Percentiles rank a stretch among this genome's conserved stretches.
These are phyloP conservation scores for Virgularia gustaviana DNA, from an alignment of 92 coral and sea anemone species.

Conservation along the genomic window DNA sequence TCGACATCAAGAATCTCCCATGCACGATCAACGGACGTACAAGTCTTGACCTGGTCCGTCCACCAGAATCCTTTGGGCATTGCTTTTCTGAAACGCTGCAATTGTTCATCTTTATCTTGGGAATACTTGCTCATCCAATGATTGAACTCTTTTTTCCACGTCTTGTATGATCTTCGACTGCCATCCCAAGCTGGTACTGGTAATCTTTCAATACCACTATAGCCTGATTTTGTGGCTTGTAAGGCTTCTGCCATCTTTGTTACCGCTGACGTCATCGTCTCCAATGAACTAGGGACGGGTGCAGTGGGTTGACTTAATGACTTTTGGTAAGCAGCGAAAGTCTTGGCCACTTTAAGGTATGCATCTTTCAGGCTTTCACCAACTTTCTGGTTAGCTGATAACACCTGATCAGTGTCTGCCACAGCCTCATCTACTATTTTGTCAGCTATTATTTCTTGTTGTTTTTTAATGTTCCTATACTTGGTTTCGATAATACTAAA, in stretches of 20 bases:
- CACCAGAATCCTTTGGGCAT: slow-evolving; percentile 14
- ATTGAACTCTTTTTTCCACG: slow-evolving; percentile 57
- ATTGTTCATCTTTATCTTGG: slow-evolving; percentile 14
- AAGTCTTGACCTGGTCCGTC: slow-evolving; percentile 14
- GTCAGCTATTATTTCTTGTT: slow-evolving; percentile 45
- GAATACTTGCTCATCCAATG: slow-evolving; percentile 59
- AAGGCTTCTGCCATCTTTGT: slow-evolving; percentile 52
- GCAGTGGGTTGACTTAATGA: slow-evolving; percentile 3
- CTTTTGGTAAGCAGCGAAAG: slow-evolving; percentile 31
- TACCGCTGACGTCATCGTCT: slow-evolving; percentile 44
- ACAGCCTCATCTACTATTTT: slow-evolving; percentile 38
- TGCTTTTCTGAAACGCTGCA: slow-evolving; percentile 16
- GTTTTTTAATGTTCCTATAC: slow-evolving; percentile 49
- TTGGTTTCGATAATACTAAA: slow-evolving; percentile 15
- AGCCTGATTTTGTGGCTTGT: not conserved
- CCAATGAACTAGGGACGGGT: slow-evolving; percentile 23
- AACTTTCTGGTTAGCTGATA: slow-evolving; percentile 27
- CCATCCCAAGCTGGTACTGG: slow-evolving; percentile 66
- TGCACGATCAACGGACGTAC: slow-evolving; percentile 14
- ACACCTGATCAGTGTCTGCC: slow-evolving; percentile 27
- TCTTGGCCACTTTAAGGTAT: slow-evolving; percentile 32
- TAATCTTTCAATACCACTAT: slow-evolving; percentile 50
- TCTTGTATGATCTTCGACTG: slow-evolving; percentile 44
- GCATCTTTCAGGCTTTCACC: slow-evolving; percentile 45
- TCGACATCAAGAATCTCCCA: slow-evolving; percentile 61